Conservation (phyloP, 2,113 vertebrate genomes). For the Pseudois nayaur region DNA sequence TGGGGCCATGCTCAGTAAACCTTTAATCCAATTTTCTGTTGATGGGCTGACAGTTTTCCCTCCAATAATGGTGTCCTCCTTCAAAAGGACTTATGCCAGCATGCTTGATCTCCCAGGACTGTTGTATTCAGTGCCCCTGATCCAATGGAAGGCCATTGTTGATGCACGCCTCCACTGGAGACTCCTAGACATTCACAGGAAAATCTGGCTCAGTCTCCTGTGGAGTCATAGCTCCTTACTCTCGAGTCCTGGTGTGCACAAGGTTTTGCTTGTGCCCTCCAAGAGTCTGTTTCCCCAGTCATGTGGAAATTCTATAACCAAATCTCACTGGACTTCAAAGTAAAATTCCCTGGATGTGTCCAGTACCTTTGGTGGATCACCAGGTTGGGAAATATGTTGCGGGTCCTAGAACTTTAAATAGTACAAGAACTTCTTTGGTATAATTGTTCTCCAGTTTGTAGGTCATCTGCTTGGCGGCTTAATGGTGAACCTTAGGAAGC, state of each 20-base stretch:
- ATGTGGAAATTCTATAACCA: neutral
- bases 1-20: neutral
- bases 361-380: neutral
- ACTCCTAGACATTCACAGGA: neutral
- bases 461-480: neutral
- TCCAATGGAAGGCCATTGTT: neutral
- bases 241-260: neutral
- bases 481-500: neutral
- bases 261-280: neutral
- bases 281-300: neutral
- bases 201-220: neutral
- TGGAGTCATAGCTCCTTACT: neutral
- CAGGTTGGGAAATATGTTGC: neutral
- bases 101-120: neutral
- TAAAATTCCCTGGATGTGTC: neutral
- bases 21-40: neutral
- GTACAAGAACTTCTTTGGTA: neutral
- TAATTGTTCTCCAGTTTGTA: neutral
- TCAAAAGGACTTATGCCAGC: neutral
- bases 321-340: neutral
- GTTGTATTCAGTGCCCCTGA: neutral
- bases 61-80: neutral
- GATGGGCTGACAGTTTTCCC: fast-evolving
- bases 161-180: fast-evolving
- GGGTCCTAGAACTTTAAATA: neutral